A percentile compares a stretch with the other conserved stretches of the same genome.
These are phyloP conservation scores for Microcebus tavaratra DNA, from an alignment of 2,113 vertebrate species.

Conservation along the genomic window DNA sequence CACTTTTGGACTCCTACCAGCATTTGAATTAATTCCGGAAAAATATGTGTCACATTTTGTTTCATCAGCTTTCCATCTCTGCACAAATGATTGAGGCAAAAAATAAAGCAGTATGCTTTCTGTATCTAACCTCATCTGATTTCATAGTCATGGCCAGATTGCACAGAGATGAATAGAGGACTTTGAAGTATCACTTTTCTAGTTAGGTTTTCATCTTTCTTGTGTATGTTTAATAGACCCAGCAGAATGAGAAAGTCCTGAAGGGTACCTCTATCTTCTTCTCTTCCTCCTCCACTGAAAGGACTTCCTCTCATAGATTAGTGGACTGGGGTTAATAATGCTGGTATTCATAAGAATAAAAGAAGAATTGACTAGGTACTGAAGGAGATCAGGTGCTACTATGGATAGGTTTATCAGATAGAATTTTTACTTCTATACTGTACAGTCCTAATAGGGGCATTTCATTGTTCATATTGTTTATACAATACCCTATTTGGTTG, in stretches of 20 bases:
- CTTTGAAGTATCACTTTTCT: slow-evolving; percentile 77
- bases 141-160: slow-evolving; percentile 68
- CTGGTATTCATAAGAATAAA: background rate
- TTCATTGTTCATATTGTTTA: background rate
- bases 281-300: background rate
- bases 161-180: slow-evolving; percentile 65
- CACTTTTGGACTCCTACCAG: background rate
- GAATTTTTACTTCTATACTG: background rate
- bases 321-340: background rate
- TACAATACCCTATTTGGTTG: background rate
- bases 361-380: background rate
- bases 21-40: slow-evolving; percentile 30
- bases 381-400: background rate
- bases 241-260: slow-evolving; percentile 20
- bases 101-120: slow-evolving; percentile 8
- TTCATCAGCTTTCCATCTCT: slow-evolving; percentile 19
- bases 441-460: background rate
- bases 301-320: background rate
- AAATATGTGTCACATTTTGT: slow-evolving; percentile 45
- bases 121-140: slow-evolving; percentile 55
- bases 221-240: slow-evolving; percentile 61
- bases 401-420: background rate
- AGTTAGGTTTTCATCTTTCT: slow-evolving; percentile 76
- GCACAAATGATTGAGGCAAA: background rate
- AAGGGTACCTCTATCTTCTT: background rate